Evolutionary conservation across 2,888 invertebrate species (phyloP).

Genomic region (Lepidochrysops patricia): DNA sequence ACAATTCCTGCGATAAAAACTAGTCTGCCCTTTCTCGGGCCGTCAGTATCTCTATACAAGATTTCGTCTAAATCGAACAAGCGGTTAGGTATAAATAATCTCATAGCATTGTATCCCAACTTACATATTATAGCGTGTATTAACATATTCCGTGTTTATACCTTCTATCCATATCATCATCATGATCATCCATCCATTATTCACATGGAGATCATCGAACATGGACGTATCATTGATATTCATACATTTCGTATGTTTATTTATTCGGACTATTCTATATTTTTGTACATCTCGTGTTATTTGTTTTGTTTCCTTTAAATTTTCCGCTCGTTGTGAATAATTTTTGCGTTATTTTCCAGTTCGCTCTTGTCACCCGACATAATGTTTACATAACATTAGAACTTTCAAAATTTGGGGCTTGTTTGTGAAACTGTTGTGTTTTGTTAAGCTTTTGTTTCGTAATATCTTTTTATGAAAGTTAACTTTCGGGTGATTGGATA

Average conservation of each 20-base stretch:
- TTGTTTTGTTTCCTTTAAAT: constrained; percentile 15
- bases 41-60: no score
- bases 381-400: not conserved
- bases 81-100: no score
- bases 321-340: not conserved
- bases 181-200: not conserved
- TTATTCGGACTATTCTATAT: not conserved
- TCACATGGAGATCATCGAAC: not conserved
- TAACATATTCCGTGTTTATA: no score
- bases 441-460: not conserved
- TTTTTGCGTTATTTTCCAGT: not conserved
- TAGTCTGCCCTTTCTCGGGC: no score
- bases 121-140: no score
- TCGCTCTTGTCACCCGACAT: not conserved
- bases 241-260: not conserved
- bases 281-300: constrained; percentile 14
- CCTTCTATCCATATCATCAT: no score
- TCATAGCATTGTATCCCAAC: no score
- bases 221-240: not conserved
- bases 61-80: no score
- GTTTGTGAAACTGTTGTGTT: not conserved
- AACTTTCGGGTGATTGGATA: no score
- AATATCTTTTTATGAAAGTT: not conserved
- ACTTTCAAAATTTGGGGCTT: not conserved
- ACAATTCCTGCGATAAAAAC: no score